Evolutionary conservation across 2,113 vertebrate species (phyloP), one percentile per base, ranked within the genome.

Genomic region (Solenodon paradoxus): DNA sequence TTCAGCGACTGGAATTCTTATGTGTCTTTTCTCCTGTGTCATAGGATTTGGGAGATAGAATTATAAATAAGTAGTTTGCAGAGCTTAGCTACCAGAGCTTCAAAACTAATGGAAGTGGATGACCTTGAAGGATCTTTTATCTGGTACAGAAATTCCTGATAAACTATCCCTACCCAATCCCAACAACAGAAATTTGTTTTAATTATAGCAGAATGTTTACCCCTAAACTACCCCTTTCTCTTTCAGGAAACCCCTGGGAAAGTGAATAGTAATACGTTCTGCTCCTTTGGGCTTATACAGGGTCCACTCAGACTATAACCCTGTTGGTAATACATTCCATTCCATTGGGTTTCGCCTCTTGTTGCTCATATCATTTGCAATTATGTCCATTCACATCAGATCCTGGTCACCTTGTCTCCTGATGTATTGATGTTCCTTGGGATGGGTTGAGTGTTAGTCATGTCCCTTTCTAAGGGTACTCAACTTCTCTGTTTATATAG

Each of bases 1-100:
- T 74, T 90, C 77, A 74, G 22, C 42, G 55, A 71, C 71, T 19
- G 45, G 77, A 93, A 81, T 88, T 85, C 45, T 88, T 80, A 84
- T 2, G 38, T 19, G 22, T 77, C n/a, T 59, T 40, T 40, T 64
- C 81, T 32, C 64, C 85, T 61, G n/a, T 59, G 55, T 86, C 68
- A 71, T 85, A 79, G 38, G 45, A 13, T 69, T 69, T 66, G 45
- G 53, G 16, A 93, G 59, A 64, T n/a, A 84, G 57, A 74, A 45
- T 45, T 47, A n/a, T n/a, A n/a, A n/a, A n/a, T n/a, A n/a, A 90
- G 17, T 93, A 30, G 53, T 74, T 47, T 53, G n/a, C 66, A 84
- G 42, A 28, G 63, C n/a, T 91, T n/a, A 57, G 32, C 22, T 30
- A 77, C 40, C 47, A 88, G 40, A 63, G 7, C 24, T 68, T 74